phyloP scores from a whole-genome alignment of 2,797 vertebrate species.

The Threskiornis aethiopicus region DNA sequence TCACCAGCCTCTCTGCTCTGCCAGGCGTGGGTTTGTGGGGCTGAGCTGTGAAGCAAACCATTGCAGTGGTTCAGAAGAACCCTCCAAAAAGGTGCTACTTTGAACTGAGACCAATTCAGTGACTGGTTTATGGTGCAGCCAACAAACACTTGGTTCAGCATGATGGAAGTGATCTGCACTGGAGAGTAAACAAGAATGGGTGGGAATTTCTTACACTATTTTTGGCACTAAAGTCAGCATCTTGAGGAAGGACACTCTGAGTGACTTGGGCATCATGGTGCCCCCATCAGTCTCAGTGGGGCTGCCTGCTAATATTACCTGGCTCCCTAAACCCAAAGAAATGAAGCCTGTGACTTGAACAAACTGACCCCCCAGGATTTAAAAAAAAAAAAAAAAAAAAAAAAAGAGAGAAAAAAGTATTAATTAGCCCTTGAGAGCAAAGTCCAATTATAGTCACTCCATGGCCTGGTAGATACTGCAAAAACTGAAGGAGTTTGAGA shows the following conservation, averaged over 20 bases:
- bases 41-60: background rate
- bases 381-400: background rate
- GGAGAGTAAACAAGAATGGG: background rate
- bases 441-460: background rate
- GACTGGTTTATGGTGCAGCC: background rate
- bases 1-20: background rate
- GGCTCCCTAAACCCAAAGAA: background rate
- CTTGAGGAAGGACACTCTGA: background rate
- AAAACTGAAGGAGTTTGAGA: background rate
- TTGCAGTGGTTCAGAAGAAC: background rate
- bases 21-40: rapidly evolving
- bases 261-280: background rate
- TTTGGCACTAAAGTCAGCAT: background rate
- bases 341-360: background rate
- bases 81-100: background rate
- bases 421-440: background rate
- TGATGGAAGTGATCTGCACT: background rate
- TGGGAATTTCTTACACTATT: background rate
- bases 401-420: background rate
- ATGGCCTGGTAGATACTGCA: background rate
- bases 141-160: background rate
- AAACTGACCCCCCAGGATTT: background rate
- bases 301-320: background rate
- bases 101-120: background rate
- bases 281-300: background rate